phyloP scores from a whole-genome alignment of 2,113 vertebrate species.

The Phalacrocorax carbo region DNA sequence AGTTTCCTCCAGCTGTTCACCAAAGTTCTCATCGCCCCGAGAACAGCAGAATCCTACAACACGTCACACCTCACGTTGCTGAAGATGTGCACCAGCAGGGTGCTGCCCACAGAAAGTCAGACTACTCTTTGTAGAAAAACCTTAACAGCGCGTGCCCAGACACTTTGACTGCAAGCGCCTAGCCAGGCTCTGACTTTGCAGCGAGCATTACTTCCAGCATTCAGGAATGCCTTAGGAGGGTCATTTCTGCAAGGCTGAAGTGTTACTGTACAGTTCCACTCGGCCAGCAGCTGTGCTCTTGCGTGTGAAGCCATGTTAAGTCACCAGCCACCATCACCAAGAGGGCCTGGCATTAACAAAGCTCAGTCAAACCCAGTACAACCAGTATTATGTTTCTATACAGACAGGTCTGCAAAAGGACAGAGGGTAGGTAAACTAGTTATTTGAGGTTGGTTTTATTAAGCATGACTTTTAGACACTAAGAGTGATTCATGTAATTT shows the following conservation, averaged over 20 bases:
- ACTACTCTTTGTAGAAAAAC: background rate
- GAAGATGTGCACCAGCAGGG: background rate
- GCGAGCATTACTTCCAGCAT: background rate
- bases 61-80: background rate
- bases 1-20: background rate
- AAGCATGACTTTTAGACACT: background rate
- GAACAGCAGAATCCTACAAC: background rate
- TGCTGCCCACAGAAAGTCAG: background rate
- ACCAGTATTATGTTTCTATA: background rate
- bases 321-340: fast-evolving
- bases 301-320: background rate
- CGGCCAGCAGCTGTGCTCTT: background rate
- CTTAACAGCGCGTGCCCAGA: fast-evolving
- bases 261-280: background rate
- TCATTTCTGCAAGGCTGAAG: background rate
- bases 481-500: background rate
- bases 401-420: background rate
- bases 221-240: background rate
- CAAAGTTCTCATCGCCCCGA: background rate
- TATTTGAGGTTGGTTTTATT: background rate
- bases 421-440: background rate
- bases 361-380: background rate
- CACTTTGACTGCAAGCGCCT: background rate
- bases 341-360: background rate
- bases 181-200: background rate